Evolutionary conservation across 2,888 invertebrate genomes (phyloP).

Genomic region (Epinotia bilunana): DNA sequence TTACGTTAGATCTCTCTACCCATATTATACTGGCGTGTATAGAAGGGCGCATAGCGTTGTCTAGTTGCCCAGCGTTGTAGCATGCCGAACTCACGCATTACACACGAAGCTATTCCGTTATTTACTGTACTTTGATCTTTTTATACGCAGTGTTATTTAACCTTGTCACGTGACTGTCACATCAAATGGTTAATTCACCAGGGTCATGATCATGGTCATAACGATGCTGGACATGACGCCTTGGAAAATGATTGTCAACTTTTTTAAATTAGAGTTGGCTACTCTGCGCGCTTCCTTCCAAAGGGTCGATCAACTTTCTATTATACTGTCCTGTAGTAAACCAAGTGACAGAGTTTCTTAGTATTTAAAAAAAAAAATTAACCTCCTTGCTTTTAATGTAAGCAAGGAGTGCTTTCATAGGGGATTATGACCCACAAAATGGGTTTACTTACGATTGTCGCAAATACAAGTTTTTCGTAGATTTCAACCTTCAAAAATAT

Average conservation of each 20-base stretch:
- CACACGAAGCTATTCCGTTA: background rate
- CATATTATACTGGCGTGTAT: background rate
- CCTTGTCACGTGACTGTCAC: background rate
- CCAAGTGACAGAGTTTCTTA: background rate
- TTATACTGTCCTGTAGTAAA: background rate
- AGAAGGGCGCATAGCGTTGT: background rate
- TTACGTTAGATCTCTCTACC: slow-evolving; percentile 1
- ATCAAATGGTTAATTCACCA: background rate
- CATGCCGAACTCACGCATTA: background rate
- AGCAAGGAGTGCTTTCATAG: too few species aligned
- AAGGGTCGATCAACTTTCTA: background rate
- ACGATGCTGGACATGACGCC: too few species aligned
- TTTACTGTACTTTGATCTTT: background rate
- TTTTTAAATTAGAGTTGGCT: too few species aligned
- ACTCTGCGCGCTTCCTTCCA: background rate
- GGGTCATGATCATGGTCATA: too few species aligned
- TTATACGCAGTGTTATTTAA: background rate
- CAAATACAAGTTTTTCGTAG: too few species aligned
- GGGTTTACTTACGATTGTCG: too few species aligned
- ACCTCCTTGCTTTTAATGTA: too few species aligned
- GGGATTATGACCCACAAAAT: too few species aligned
- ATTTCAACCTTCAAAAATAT: too few species aligned
- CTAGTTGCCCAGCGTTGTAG: too few species aligned
- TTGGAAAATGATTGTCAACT: too few species aligned
- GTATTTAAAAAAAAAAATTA: too few species aligned